Base-by-base conservation (phyloP, 2,113 vertebrate species). In the Himantopus leucocephalus region DNA sequence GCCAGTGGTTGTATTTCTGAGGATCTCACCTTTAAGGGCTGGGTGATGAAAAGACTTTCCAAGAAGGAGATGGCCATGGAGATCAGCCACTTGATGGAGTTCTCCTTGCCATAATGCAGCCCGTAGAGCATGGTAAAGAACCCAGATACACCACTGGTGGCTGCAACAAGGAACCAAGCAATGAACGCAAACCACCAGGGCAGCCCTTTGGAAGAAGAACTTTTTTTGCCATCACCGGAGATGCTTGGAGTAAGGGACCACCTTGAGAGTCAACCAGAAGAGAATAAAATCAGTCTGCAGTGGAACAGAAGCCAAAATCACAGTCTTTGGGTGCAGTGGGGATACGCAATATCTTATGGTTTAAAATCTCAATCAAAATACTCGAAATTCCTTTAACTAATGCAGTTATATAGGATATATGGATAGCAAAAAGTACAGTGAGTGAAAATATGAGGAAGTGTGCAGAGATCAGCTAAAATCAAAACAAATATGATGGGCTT, bases 91-190 rank as follows among this genome's bases (percentile, higher is more conserved):
- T 98, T 99, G 87, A 99, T 97, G 23, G 99, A 99, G 88, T 98
- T 98, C 32, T 99, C 98, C 80, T 98, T 98, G 67, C 99, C 99
- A 0, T 99, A 99, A 16, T 98, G 99, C 84, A 99, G 97, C 52
- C 99, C 99, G 0, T 99, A 99, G 88, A 99, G 98, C 98, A 99
- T 99, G 30, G 99, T 99, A 74, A 99, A 99, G 97, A 99, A 99
- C 70, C 98, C 99, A 0, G 99, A 99, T 43, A 99, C 98, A 1
- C 97, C 66, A 2, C 99, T 99, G 64, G 99, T 99, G 60, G 97
- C 97, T 2, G 94, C 98, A 88, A 99, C 99, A 58, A 99, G 98
- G 74, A 98, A 97, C 99, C 99, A 99, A 45, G 98, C 99, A 18
- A 99, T 96, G 92, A 99, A 98, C 70, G 99, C 98, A 96, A 99